Conservation (phyloP, 2,888 invertebrate genomes). For the Nomada ferruginata region DNA sequence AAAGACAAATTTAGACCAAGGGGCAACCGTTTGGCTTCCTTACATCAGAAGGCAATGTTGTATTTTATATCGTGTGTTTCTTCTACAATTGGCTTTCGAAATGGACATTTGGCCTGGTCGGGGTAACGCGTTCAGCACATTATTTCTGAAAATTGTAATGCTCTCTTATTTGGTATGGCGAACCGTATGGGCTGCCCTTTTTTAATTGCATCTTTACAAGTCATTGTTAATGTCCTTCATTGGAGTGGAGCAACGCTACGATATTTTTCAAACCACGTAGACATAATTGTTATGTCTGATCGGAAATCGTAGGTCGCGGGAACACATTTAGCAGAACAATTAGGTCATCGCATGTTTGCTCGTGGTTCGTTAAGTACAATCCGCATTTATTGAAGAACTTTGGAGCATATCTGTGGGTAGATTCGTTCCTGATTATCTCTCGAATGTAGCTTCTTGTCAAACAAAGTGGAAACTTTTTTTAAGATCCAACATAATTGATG, state of each 20-base stretch:
- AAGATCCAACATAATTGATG: not conserved
- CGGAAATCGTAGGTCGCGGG: conserved; percentile 53
- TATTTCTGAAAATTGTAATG: conserved; percentile 63
- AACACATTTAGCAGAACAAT: conserved; percentile 63
- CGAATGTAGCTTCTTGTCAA: conserved; percentile 22
- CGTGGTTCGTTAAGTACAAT: conserved; percentile 70
- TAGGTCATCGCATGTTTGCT: conserved; percentile 67
- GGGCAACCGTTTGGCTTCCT: conserved; percentile 58
- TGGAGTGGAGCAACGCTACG: conserved; percentile 45
- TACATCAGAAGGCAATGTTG: conserved; percentile 51
- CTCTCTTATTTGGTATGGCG: conserved; percentile 69
- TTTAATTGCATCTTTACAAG: conserved; percentile 59
- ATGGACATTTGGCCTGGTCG: conserved; percentile 33
- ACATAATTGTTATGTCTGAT: conserved; percentile 54
- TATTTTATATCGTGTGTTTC: conserved; percentile 61
- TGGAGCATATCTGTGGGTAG: conserved; percentile 50
- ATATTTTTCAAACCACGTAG: conserved; percentile 58
- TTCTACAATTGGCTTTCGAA: conserved; percentile 54
- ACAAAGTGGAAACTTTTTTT: conserved; percentile 25
- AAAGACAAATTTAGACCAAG: conserved; percentile 43
- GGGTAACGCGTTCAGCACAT: conserved; percentile 46
- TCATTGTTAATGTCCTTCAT: conserved; percentile 63
- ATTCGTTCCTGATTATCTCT: conserved; percentile 16
- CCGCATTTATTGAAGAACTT: conserved; percentile 66
- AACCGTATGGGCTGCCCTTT: conserved; percentile 67